Evolutionary conservation across 2,113 vertebrate species (phyloP).

Genomic region (Microtus montanus): DNA sequence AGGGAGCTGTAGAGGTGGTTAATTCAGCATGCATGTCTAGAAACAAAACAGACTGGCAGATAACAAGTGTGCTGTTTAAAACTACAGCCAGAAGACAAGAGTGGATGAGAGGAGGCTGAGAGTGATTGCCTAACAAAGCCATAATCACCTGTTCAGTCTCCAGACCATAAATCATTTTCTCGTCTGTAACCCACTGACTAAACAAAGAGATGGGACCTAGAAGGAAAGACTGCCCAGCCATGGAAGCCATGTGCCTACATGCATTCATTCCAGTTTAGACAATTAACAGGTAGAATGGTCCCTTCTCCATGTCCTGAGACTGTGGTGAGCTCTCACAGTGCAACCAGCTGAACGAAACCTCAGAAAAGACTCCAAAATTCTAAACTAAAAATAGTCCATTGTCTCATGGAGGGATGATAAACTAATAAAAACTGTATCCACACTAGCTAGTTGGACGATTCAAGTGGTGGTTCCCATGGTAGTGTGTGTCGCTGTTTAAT

Average conservation of each 20-base stretch:
- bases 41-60: not conserved
- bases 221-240: not conserved
- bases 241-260: not conserved
- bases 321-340: not conserved
- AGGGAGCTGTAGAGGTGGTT: not conserved
- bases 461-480: not conserved
- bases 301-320: not conserved
- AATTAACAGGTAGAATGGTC: not conserved
- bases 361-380: not conserved
- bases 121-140: not conserved
- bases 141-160: not conserved
- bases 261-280: not conserved
- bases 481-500: not conserved
- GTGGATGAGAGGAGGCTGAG: not conserved
- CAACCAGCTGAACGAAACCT: not conserved
- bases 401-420: not conserved
- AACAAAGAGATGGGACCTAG: not conserved
- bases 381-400: not conserved
- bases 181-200: not conserved
- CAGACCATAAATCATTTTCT: not conserved
- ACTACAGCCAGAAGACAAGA: conserved; percentile 31
- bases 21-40: conserved; percentile 8
- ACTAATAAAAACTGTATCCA: not conserved
- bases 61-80: conserved; percentile 12
- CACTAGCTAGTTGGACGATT: not conserved